Evolutionary conservation across 1,140 invertebrate species (phyloP), one percentile per base, ranked within the genome.

Genomic region (Pseudoatta argentina): DNA sequence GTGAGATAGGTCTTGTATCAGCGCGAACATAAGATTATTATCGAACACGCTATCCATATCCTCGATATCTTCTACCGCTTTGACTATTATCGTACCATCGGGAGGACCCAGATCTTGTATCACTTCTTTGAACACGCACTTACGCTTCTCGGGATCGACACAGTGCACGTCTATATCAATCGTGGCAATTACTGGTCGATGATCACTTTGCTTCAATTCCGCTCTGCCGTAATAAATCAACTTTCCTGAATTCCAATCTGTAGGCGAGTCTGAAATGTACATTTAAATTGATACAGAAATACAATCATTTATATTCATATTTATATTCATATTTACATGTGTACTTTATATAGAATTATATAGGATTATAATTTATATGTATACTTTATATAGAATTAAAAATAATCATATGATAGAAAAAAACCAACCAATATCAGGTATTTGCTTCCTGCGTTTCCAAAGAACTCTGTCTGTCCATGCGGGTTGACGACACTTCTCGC

Each of bases 401-500:
- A 59, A 21, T 64, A 27, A 75, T 6, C 27, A 27, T 14, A 5
- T 10, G 0, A 55, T 24, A 30, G 69, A 24, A 24, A 34, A 24
- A 34, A 55, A 90, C 77, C 81, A 91, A 96, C 97, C 97, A 71
- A 97, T 96, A 90, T 97, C 97, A 57, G 97, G 96, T 51, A 97
- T 95, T 87, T 97, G 96, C 94, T 97, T 97, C 88, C 97, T 96
- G 76, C 97, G 96, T 93, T 97, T 97, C 98, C 98, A 99, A 34
- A 99, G 95, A 61, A 99, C 96, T 87, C 99, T 95, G 95, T 99
- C 99, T 0, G 99, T 99, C 98, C 99, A 99, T 1, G 99, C 99
- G 0, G 99, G 99, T 48, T 98, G 97, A 66, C 99, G 96, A 92
- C 97, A 98, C 95, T 99, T 99, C 94, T 99, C 99, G 94, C 99